These are phyloP conservation scores for Luscinia luscinia DNA, from an alignment of 2,797 vertebrate species.

Conservation along the genomic window DNA sequence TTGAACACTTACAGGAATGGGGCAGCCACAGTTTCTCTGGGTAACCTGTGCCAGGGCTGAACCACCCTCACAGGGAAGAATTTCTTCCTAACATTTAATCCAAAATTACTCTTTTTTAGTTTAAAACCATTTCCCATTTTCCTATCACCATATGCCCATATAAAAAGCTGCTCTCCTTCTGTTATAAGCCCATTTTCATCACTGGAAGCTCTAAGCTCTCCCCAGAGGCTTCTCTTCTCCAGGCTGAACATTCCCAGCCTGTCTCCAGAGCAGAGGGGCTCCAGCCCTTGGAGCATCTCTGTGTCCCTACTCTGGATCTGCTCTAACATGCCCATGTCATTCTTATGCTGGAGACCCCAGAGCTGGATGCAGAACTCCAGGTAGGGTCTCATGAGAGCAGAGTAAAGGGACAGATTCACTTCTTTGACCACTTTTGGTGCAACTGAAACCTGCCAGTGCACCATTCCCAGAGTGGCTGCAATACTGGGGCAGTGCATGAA, in stretches of 20 bases:
- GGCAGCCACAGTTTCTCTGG: background rate
- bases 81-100: background rate
- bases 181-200: rapidly evolving
- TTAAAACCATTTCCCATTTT: background rate
- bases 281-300: background rate
- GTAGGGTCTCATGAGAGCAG: background rate
- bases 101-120: background rate
- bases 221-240: background rate
- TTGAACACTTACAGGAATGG: background rate
- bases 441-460: background rate
- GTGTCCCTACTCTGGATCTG: background rate
- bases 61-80: background rate
- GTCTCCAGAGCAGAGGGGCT: background rate
- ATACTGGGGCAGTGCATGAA: background rate
- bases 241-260: background rate
- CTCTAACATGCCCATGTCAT: background rate
- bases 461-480: background rate
- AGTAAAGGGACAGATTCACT: background rate
- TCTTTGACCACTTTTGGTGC: background rate
- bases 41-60: background rate
- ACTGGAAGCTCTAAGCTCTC: background rate
- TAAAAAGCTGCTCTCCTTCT: background rate
- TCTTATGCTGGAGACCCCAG: background rate
- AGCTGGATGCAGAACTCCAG: background rate
- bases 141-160: background rate